Base-by-base conservation (phyloP, 2,888 invertebrate genomes). In the Zygogramma bicolorata region DNA sequence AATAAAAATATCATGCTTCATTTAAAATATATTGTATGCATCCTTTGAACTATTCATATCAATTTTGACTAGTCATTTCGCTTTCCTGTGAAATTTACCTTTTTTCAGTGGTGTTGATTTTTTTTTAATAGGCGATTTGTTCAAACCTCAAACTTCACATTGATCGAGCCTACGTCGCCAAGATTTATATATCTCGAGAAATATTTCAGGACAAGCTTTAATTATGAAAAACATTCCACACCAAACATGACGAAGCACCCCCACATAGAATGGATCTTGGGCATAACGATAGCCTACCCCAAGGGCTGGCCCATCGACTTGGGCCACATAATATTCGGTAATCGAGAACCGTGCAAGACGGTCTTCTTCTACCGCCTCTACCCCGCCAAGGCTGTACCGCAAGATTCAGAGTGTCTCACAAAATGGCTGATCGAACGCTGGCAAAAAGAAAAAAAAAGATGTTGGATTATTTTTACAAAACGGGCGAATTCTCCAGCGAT, bases 261-360 rank as follows among this genome's bases (percentile, higher is more conserved):
- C 0, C 25, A 58, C 31, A 87, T 92, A 71, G 88, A 94, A 82
- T 98, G 96, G 93, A 89, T 98, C 68, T 88, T 98, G 74, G 97
- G 98, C 86, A 92, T 97, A 81, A 98, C 98, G 67, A 93, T 98
- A 85, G 97, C 95, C 49, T 98, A 98, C 88, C 95, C 96, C 0
- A 92, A 95, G 68, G 93, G 94, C 46, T 89, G 93, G 68, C 95
- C 97, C 0, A 86, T 97, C 57, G 95, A 95, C 85, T 89, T 97
- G 72, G 90, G 91, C 62, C 92, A 93, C 72, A 93, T 97, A 73
- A 91, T 95, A 65, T 92, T 93, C 80, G 95, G 95, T 13, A 89
- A 90, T 77, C 89, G 94, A 80, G 89, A 91, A 15, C 91, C 95
- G 0, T 94, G 95, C 84, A 90, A 92, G 83, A 94, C 94, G 22